Evolutionary conservation across 2,888 invertebrate species (phyloP), one percentile per base, ranked within the genome.

Genomic region (Leptopilina drosophilae): DNA sequence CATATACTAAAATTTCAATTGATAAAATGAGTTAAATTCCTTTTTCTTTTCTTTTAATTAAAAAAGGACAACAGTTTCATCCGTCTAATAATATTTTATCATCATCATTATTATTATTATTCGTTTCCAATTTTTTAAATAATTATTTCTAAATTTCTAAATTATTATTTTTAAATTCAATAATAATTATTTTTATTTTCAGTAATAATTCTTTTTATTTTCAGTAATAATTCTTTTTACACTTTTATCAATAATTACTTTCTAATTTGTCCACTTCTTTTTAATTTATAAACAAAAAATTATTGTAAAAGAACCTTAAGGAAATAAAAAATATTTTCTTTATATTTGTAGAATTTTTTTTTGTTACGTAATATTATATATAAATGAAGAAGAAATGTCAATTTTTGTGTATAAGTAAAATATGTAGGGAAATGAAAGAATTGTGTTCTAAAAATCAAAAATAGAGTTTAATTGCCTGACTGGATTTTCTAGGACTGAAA

Each of bases 401-500:
- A 49, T 49, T 49, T 49, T 49, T 49, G 42, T 42, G 1, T 1
- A 42, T 1, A 1, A 1, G 20, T 42, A 42, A 42, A 42, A 62
- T 20, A 8, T 7, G n/a, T 3, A 62, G 1, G 62, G 62, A 62
- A 62, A 33, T 33, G 33, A 33, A 33, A 33, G 33, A 62, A 62
- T 62, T 15, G 62, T 8, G 33, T 65, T 14, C 14, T 40, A 65
- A 33, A 33, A 26, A 64, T 33, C 14, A 42, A 65, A 65, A 20
- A 53, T 26, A 69, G 33, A 33, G 20, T 69, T 69, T 69, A 26
- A 69, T 69, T 33, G 53, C 26, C 46, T 46, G 42, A 66, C 26
- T 69, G 12, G 26, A 69, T 69, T 73, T 56, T 33, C 33, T 33
- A n/a, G 12, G 33, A 73, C n/a, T 69, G 14, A 76, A 33, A 46